Conservation (phyloP, 2,113 vertebrate species). For the Lophochroa leadbeateri region DNA sequence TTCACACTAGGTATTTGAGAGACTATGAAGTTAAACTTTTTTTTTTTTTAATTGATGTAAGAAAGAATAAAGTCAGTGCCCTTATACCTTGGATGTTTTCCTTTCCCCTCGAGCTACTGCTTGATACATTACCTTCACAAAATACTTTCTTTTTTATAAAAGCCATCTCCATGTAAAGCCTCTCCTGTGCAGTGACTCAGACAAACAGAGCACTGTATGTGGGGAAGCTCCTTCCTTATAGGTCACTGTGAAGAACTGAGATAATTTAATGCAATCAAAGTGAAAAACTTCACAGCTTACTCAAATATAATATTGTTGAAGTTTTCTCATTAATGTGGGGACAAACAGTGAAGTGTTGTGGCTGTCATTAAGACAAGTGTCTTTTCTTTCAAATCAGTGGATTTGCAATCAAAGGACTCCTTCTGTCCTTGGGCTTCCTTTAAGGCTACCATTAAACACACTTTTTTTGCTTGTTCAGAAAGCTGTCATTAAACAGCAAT, state of each 20-base stretch:
- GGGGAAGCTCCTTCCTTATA: background rate
- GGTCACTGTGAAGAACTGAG: background rate
- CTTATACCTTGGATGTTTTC: background rate
- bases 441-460: background rate
- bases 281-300: background rate
- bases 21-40: background rate
- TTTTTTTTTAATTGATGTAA: background rate
- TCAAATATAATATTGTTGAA: background rate
- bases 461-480: background rate
- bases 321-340: background rate
- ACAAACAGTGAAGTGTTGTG: background rate
- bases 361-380: fast-evolving
- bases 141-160: background rate
- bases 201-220: background rate
- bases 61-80: background rate
- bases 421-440: background rate
- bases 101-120: background rate
- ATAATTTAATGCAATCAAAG: background rate
- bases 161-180: background rate
- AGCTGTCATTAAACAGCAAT: background rate
- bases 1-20: background rate
- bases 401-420: background rate
- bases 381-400: background rate
- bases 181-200: background rate
- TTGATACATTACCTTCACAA: background rate